Percentiles rank a stretch among this genome's conserved stretches.
Evolutionary conservation across 2,113 vertebrate species (phyloP).

Genomic region (Glareola pratincola): DNA sequence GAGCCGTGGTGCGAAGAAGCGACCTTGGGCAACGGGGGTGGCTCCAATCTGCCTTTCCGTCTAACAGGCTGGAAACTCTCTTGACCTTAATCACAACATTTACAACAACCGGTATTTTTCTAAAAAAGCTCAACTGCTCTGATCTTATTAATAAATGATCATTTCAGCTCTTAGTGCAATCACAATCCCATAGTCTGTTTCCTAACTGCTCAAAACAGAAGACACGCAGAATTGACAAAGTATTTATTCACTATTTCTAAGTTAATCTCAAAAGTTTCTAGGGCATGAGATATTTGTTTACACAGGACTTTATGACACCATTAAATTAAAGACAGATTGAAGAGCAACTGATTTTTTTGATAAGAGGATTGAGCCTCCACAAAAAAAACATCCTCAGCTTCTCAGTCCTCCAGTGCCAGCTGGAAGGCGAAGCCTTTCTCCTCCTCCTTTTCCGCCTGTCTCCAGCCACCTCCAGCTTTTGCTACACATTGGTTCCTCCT

Average conservation of each 20-base stretch:
- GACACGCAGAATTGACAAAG: fast-evolving
- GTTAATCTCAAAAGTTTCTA: background rate
- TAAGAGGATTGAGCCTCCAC: background rate
- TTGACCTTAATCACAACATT: background rate
- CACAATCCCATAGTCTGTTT: no score
- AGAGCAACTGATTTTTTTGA: background rate
- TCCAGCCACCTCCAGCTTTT: background rate
- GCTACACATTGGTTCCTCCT: fast-evolving
- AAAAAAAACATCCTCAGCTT: background rate
- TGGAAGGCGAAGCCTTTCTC: background rate
- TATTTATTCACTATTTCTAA: background rate
- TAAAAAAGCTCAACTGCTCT: background rate
- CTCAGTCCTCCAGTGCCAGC: background rate
- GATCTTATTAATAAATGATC: background rate
- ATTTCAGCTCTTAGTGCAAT: background rate
- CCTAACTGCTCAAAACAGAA: background rate
- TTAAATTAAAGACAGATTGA: background rate
- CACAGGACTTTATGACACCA: background rate
- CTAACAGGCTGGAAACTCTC: fast-evolving
- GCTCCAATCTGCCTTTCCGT: background rate
- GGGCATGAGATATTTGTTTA: background rate
- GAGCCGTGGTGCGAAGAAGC: fast-evolving
- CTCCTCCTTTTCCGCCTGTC: background rate
- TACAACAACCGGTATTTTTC: background rate
- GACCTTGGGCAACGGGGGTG: background rate